Base-by-base conservation (phyloP, 2,888 invertebrate species). In the Strigamia transsilvanica region DNA sequence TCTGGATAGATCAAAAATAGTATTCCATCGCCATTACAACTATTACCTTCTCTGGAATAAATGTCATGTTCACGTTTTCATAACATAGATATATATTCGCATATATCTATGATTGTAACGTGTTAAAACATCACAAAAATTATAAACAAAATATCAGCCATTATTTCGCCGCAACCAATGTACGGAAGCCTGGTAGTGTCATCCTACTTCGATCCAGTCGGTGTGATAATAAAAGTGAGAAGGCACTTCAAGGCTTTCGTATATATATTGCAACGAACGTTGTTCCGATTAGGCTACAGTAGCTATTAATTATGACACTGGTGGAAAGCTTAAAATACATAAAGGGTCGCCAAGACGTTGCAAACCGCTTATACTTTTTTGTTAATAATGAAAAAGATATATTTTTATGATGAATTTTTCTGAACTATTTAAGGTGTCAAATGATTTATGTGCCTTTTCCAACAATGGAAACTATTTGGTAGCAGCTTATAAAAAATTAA, bases 401-500 rank as follows among this genome's bases (percentile, higher is more conserved):
- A 12, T 46, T 15, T 51, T 7, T 18, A 81, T 13, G 15, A 82
- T 82, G 82, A 82, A 82, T 38, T 82, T 82, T 77, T 82, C 82
- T 13, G 77, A 82, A n/a, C 3, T 38, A 18, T 78, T 82, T 18
- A 77, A 77, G 12, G 6, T 32, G 0, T 38, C 32, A 18, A 78
- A 78, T n/a, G n/a, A 32, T 78, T 41, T 82, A 15, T n/a, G 38
- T 18, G 21, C 32, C 6, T 82, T 82, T 78, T 82, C 82, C 6
- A 77, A 77, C 0, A 27, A 82, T 82, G 82, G 82, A 82, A n/a
- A 51, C 18, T 82, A 78, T 41, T 78, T 82, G 82, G 82, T 82
- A 21, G 18, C 10, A 21, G 2, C 9, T 73, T 34, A 78, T 27
- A 3, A 2, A 18, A 32, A 27, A 27, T 2, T 27, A 2, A 27